phyloP scores from a whole-genome alignment of 2,888 invertebrate species.

The Ditylenchus weischeri region DNA sequence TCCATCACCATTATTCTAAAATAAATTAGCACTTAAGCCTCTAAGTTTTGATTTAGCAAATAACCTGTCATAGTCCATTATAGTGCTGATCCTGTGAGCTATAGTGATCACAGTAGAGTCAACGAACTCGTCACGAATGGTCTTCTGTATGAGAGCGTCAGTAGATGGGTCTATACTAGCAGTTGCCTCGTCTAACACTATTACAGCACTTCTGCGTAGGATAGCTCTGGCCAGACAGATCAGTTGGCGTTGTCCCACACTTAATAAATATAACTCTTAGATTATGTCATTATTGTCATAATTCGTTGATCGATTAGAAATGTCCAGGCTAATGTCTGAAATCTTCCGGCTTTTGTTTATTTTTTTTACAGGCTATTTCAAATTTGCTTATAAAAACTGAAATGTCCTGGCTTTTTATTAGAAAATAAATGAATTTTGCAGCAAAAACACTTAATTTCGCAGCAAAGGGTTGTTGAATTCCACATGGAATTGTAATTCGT shows the following conservation, averaged over 20 bases:
- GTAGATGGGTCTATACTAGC: constrained; percentile 61
- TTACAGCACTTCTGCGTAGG: constrained; percentile 59
- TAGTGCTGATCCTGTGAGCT: constrained; percentile 86
- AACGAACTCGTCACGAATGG: constrained; percentile 74
- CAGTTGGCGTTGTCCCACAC: constrained; percentile 63
- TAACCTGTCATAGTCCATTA: constrained; percentile 75
- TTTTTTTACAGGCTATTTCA: too few relatives aligned
- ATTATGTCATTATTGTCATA: not conserved
- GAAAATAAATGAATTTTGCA: too few relatives aligned
- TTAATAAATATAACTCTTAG: constrained; percentile 37
- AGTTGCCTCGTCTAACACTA: constrained; percentile 67
- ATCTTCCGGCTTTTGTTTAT: too few relatives aligned
- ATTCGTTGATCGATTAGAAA: too few relatives aligned
- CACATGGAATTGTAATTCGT: too few relatives aligned
- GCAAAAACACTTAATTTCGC: too few relatives aligned
- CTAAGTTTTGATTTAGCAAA: too few relatives aligned
- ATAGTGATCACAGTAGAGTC: constrained; percentile 65
- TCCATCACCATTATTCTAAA: constrained; percentile 61
- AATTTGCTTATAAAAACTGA: too few relatives aligned
- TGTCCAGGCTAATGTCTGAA: too few relatives aligned
- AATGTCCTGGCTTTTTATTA: too few relatives aligned
- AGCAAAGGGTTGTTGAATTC: too few relatives aligned
- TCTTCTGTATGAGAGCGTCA: constrained; percentile 62
- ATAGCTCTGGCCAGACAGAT: constrained; percentile 63
- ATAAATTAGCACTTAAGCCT: not conserved